These are phyloP conservation scores for Scylla paramamosain DNA, from an alignment of 1,140 invertebrate species.

Conservation along the genomic window DNA sequence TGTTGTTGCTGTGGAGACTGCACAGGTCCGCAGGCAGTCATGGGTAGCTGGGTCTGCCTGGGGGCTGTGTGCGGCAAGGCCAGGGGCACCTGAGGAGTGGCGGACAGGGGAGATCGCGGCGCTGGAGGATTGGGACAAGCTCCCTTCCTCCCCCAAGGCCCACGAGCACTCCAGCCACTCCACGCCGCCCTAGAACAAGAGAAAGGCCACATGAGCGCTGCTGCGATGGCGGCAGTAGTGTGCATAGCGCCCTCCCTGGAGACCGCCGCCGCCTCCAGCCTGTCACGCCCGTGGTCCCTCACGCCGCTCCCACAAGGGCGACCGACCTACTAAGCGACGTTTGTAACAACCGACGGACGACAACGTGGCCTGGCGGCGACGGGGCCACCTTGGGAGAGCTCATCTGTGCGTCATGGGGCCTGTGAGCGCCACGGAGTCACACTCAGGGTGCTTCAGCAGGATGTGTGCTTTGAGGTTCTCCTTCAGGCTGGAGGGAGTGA, in stretches of 20 bases:
- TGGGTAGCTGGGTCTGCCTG: slow-evolving; percentile 30
- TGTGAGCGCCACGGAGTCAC: slow-evolving; percentile 33
- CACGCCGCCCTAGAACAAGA: slow-evolving; percentile 72
- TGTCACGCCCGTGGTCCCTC: background rate
- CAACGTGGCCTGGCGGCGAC: background rate
- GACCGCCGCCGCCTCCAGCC: background rate
- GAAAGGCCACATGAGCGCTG: slow-evolving; percentile 62
- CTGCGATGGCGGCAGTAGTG: slow-evolving; percentile 51
- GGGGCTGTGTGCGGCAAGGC: slow-evolving; percentile 21
- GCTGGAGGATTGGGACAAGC: slow-evolving; percentile 52
- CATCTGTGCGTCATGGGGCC: slow-evolving; percentile 59
- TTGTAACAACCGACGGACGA: background rate
- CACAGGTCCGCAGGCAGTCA: slow-evolving; percentile 32
- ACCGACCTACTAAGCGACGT: background rate
- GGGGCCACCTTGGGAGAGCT: background rate
- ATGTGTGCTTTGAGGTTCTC: slow-evolving; percentile 70
- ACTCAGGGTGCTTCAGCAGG: slow-evolving; percentile 63
- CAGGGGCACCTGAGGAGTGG: slow-evolving; percentile 34
- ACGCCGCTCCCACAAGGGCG: background rate
- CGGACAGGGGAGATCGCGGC: slow-evolving; percentile 54
- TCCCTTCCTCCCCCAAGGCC: slow-evolving; percentile 53
- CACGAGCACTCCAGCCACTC: slow-evolving; percentile 71
- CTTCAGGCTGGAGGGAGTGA: slow-evolving; percentile 68
- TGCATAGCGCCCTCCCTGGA: background rate
- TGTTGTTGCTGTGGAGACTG: slow-evolving; percentile 3